Evolutionary conservation across 37 sponge, comb jelly and placozoan species (phyloP).

Genomic region (Hexactinellida sp.): DNA sequence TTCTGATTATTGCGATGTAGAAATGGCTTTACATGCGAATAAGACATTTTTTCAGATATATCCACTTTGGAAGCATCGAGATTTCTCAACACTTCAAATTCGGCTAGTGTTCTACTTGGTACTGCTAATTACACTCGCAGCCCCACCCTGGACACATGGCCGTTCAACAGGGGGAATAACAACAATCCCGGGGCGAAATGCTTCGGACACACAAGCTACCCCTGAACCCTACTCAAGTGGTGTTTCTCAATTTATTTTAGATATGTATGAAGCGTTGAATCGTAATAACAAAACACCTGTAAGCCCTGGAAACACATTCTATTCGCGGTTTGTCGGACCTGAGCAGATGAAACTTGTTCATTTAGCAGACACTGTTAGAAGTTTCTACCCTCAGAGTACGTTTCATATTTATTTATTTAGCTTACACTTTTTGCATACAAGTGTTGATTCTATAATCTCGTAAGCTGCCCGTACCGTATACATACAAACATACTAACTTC

Average conservation of each 20-base stretch:
- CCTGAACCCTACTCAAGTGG: background rate
- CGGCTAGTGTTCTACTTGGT: background rate
- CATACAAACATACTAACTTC: too few species aligned
- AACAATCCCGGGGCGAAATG: background rate
- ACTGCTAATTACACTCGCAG: background rate
- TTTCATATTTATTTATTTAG: background rate
- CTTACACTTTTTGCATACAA: too few species aligned
- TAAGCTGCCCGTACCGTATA: too few species aligned
- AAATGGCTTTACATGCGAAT: background rate
- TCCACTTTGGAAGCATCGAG: background rate
- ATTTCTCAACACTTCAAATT: background rate
- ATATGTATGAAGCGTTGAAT: background rate
- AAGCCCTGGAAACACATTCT: background rate
- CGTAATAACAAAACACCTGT: background rate
- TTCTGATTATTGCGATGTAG: background rate
- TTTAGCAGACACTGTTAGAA: background rate
- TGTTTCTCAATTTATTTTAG: background rate
- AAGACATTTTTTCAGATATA: constrained; percentile 8
- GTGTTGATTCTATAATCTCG: too few species aligned
- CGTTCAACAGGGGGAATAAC: background rate
- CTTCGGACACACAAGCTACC: background rate
- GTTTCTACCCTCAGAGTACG: background rate
- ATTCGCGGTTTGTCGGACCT: background rate
- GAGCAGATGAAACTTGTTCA: constrained; percentile 4
- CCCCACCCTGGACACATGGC: background rate